Evolutionary conservation across 2,797 vertebrate genomes (phyloP), one percentile per base, ranked within the genome.

Genomic region (Hafferia zeledoni): DNA sequence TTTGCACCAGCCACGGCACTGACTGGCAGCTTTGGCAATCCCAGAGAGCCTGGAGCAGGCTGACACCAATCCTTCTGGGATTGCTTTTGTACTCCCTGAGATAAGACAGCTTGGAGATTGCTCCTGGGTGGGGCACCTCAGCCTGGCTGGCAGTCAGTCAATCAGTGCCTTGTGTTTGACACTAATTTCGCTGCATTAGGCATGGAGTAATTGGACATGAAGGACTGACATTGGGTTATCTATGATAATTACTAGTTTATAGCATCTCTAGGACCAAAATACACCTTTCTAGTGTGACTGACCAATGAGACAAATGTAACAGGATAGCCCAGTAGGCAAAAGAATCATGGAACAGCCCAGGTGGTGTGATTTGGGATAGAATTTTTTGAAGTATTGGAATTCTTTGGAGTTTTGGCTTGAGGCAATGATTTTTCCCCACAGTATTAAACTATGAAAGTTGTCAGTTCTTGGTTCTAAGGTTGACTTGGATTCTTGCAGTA

Each of bases 181-280:
- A 0, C 44, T 71, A 7, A 30, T 6, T 78, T 17, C 46, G 25
- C 25, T 87, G 60, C 52, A 8, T 25, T n/a, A 35, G 59, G 60
- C 24, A 31, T 18, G 52, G 19, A 31, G 17, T 53, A 19, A 30
- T 53, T 53, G 52, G 52, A 31, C 52, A 19, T 19, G 39, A 72
- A 69, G 76, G 70, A 79, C 43, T 89, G 52, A 57, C 39, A 22
- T 13, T 56, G 67, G 31, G 13, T 64, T 86, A 17, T 8, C 50
- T 28, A 30, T 52, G 18, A 52, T 30, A 28, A 30, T 52, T 52
- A 25, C 14, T 49, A 59, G 28, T 12, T 64, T 86, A 20, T 9
- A 24, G 59, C 30, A 47, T 56, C 47, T 72, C 2, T 53, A 93
- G 96, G 95, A 97, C 95, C 96, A 96, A 96, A 96, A 13, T 20